These are phyloP conservation scores for Philopedon plagiatum DNA, from an alignment of 2,888 invertebrate genomes.

Conservation along the genomic window DNA sequence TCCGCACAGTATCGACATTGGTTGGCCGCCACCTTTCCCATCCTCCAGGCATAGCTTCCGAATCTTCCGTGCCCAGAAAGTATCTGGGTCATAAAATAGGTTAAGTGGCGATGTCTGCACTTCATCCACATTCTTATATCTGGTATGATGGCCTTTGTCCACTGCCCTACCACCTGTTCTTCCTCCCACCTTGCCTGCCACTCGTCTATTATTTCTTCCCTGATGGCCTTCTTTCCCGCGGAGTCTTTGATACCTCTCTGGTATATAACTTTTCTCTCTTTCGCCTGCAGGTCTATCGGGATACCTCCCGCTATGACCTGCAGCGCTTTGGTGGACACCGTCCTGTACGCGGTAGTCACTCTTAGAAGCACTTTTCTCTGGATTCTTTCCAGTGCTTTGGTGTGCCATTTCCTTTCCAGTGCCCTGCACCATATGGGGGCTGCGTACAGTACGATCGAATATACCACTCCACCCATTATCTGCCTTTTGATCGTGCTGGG, in stretches of 20 bases:
- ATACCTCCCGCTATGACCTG: not conserved
- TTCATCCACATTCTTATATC: not conserved
- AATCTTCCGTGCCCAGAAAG: not conserved
- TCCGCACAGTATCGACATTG: too few species aligned
- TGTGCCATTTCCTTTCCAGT: slow-evolving; percentile 22
- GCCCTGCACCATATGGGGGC: slow-evolving; percentile 43
- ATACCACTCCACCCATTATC: slow-evolving; percentile 25
- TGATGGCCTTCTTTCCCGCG: not conserved
- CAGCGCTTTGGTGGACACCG: slow-evolving; percentile 26
- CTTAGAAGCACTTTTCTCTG: slow-evolving; percentile 30
- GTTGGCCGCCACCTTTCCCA: too few species aligned
- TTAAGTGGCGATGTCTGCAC: not conserved
- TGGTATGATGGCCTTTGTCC: not conserved
- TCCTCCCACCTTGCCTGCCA: not conserved
- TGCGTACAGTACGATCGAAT: slow-evolving; percentile 47
- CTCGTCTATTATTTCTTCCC: not conserved
- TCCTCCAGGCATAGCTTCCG: too few species aligned
- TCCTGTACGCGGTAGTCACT: slow-evolving; percentile 39
- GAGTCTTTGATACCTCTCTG: not conserved
- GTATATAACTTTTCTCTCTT: slow-evolving; percentile 25
- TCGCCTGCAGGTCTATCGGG: slow-evolving; percentile 42
- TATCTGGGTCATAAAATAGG: not conserved
- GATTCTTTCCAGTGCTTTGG: slow-evolving; percentile 4
- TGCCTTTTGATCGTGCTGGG: slow-evolving; percentile 30
- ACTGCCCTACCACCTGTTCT: not conserved